These are phyloP conservation scores for Sebastes cheni DNA, from an alignment of 2,797 vertebrate species.

Conservation along the genomic window DNA sequence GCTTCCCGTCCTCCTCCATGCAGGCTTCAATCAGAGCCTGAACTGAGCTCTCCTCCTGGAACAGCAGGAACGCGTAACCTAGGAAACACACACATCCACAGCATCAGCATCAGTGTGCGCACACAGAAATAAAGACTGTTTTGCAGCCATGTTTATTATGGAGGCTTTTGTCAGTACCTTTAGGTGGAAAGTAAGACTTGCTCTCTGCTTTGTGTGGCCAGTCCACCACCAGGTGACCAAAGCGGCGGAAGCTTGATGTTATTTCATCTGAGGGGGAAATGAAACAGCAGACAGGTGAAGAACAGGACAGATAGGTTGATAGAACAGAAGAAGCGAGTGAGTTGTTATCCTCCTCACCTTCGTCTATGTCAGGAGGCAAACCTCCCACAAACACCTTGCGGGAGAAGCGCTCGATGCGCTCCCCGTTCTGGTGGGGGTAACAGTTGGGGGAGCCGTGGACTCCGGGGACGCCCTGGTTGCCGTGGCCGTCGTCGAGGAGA, in stretches of 20 bases:
- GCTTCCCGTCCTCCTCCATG: constrained; percentile 97
- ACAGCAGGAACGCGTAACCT: constrained; percentile 99
- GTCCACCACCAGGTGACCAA: constrained; percentile 97
- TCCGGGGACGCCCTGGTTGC: constrained; percentile 90
- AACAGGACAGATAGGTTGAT: background rate
- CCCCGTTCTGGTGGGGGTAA: constrained; percentile 96
- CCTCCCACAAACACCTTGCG: constrained; percentile 98
- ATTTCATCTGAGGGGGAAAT: constrained; percentile 89
- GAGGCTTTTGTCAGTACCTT: constrained; percentile 85
- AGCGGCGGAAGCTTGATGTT: constrained; percentile 96
- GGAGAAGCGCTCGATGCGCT: constrained; percentile 96
- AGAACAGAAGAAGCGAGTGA: background rate
- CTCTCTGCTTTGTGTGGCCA: constrained; percentile 99
- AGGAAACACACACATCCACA: constrained; percentile 48
- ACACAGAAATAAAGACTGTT: background rate
- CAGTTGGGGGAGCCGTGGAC: constrained; percentile 91
- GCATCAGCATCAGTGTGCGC: background rate
- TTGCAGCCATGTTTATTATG: background rate
- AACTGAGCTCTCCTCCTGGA: constrained; percentile 98
- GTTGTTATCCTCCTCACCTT: constrained; percentile 82
- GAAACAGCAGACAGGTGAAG: background rate
- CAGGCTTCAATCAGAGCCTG: constrained; percentile 98
- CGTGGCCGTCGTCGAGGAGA: constrained; percentile 93
- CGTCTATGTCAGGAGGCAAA: constrained; percentile 96
- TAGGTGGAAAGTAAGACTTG: constrained; percentile 99